Evolutionary conservation across 2,888 invertebrate species (phyloP).

Genomic region (Aphidoletes aphidimyza): DNA sequence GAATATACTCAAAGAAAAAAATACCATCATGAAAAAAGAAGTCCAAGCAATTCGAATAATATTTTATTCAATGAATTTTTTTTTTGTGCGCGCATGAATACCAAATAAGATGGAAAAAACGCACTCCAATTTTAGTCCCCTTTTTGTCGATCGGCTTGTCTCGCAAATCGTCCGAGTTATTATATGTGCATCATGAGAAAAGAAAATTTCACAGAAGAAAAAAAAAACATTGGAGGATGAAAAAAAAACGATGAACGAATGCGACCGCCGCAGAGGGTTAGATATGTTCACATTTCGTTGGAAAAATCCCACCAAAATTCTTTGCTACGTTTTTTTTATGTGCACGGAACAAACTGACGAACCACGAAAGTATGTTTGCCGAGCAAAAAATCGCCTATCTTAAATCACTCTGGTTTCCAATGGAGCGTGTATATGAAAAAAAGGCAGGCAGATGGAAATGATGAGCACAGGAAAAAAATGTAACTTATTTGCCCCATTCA

Average conservation of each 20-base stretch:
- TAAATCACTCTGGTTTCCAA: background rate
- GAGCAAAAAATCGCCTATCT: slow-evolving; percentile 13
- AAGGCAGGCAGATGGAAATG: background rate
- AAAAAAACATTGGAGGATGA: too few species aligned
- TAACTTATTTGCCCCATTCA: slow-evolving; percentile 45
- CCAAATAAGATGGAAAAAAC: slow-evolving; percentile 31
- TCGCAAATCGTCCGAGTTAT: slow-evolving; percentile 7
- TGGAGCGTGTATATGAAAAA: background rate
- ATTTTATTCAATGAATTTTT: slow-evolving; percentile 51
- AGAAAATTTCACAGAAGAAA: background rate
- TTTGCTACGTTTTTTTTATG: background rate
- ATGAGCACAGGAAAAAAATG: slow-evolving; percentile 1
- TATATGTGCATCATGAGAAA: background rate
- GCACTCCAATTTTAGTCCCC: background rate
- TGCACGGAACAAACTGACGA: background rate
- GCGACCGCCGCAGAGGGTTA: background rate
- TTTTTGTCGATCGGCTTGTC: background rate
- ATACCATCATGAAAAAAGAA: background rate
- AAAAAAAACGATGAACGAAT: background rate
- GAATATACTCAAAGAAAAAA: background rate
- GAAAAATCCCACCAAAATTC: background rate
- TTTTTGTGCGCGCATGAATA: slow-evolving; percentile 52
- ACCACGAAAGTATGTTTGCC: background rate
- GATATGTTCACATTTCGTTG: slow-evolving; percentile 19
- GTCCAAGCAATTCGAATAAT: slow-evolving; percentile 22